Conservation (phyloP, 1,140 invertebrate species). For the Mizuhopecten yessoensis region DNA sequence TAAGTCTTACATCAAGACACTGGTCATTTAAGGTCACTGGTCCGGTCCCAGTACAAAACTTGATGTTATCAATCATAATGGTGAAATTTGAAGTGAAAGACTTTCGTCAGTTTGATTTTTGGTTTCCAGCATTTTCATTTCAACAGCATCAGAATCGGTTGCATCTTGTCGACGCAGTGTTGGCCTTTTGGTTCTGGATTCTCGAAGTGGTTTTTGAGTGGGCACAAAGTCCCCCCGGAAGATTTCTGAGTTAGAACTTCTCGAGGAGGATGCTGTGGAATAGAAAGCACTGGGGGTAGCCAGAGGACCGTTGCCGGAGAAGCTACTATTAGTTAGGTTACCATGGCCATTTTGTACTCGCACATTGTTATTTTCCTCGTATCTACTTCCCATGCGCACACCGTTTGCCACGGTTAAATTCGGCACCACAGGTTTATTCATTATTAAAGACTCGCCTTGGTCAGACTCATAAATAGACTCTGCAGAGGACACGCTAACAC, state of each 20-base stretch:
- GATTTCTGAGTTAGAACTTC: no score
- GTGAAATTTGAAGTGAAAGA: slow-evolving; percentile 20
- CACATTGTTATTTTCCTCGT: slow-evolving; percentile 51
- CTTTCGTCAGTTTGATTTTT: not conserved
- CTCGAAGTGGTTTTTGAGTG: not conserved
- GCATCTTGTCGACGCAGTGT: not conserved
- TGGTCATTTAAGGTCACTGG: no score
- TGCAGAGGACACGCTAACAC: slow-evolving; percentile 32
- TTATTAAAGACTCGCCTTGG: not conserved
- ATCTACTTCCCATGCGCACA: not conserved
- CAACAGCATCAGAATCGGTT: not conserved
- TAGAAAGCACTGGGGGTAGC: not conserved
- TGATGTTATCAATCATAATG: not conserved
- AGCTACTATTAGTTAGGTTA: not conserved
- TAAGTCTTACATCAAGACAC: no score
- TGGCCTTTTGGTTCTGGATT: not conserved
- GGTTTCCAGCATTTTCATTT: slow-evolving; percentile 25
- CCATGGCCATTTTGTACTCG: not conserved
- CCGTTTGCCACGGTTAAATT: not conserved
- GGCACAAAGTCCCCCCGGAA: not conserved
- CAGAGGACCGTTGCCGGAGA: not conserved
- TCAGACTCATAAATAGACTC: not conserved
- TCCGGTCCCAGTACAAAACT: no score
- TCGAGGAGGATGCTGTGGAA: not conserved
- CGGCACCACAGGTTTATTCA: not conserved